Base-by-base conservation (phyloP, 2,113 vertebrate genomes). In the Lanius collurio region DNA sequence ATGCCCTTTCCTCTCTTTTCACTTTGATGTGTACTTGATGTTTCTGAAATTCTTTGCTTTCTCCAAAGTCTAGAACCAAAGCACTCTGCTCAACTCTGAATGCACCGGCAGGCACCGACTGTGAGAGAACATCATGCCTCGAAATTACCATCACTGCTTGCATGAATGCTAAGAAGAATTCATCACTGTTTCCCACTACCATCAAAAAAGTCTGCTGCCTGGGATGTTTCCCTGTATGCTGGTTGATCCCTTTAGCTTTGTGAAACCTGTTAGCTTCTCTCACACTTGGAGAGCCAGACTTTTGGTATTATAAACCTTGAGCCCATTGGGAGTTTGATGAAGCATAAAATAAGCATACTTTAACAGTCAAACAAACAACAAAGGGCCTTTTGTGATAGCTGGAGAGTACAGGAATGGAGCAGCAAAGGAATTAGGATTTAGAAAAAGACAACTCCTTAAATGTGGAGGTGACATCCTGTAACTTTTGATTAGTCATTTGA, bases 311-410 rank as follows among this genome's bases (percentile, higher is more conserved):
- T n/a, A 95, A 95, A 95, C 82, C 73, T 73, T 70, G 64, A 94
- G 68, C 76, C 79, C 77, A 89, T 35, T 89, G 33, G 75, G 84
- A 95, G 79, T 42, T 79, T 90, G 93, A 93, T 69, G 92, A 87
- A 92, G 83, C 73, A 89, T 94, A 79, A 91, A 95, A 82, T 93
- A 95, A 89, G 75, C 6, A 3, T 8, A 88, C 55, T 88, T 93
- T 86, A 95, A 83, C 84, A 94, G 71, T 70, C 82, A 96, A 90
- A 91, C 37, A 50, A 96, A 85, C 65, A 97, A 95, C 94, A 96
- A 95, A 93, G 55, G 28, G 50, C 47, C 56, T 90, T 89, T 76
- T 93, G 71, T 91, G 59, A 73, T 37, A 83, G 73, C 37, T 71
- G 41, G 64, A 78, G 78, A 86, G 26, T 5, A 82, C 10, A 67